phyloP scores from a whole-genome alignment of 1,140 invertebrate species.

The Ips typographus region DNA sequence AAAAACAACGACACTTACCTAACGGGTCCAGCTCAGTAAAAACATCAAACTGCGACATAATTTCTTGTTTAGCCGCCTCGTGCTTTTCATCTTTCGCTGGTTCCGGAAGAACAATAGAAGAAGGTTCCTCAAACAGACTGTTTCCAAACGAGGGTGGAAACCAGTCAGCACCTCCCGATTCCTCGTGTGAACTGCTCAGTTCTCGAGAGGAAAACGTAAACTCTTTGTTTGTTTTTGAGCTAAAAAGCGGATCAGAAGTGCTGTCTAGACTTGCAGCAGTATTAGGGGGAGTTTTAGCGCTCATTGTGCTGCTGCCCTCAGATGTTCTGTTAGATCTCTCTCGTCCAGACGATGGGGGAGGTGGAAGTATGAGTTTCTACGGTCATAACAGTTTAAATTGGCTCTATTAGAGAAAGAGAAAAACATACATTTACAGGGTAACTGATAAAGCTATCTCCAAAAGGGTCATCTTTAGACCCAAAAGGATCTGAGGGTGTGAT shows the following conservation, averaged over 20 bases:
- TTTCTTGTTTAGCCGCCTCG: constrained; percentile 48
- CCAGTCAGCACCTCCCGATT: constrained; percentile 49
- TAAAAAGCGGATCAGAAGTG: constrained; percentile 24
- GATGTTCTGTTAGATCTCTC: constrained; percentile 47
- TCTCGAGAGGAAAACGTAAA: constrained; percentile 45
- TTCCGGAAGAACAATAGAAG: constrained; percentile 32
- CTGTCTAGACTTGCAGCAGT: constrained; percentile 40
- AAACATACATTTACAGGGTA: constrained; percentile 57
- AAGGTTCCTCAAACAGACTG: constrained; percentile 46
- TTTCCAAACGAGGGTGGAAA: constrained; percentile 46
- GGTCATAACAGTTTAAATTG: not conserved
- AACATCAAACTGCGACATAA: constrained; percentile 64
- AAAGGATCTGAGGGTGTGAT: constrained; percentile 74
- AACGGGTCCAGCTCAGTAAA: constrained; percentile 91
- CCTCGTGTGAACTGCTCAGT: constrained; percentile 45
- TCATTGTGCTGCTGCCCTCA: constrained; percentile 42
- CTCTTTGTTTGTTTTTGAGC: constrained; percentile 38
- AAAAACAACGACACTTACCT: constrained; percentile 54
- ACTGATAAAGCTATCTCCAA: constrained; percentile 73
- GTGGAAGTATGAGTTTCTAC: constrained; percentile 60
- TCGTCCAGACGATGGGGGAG: constrained; percentile 62
- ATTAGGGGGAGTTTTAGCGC: constrained; percentile 45
- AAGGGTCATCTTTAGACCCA: constrained; percentile 59
- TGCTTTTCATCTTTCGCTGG: constrained; percentile 46
- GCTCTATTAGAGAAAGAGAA: not conserved